A percentile compares a stretch with the other conserved stretches of the same genome.
These are phyloP conservation scores for Asobara japonica DNA, from an alignment of 1,140 invertebrate genomes.

Conservation along the genomic window DNA sequence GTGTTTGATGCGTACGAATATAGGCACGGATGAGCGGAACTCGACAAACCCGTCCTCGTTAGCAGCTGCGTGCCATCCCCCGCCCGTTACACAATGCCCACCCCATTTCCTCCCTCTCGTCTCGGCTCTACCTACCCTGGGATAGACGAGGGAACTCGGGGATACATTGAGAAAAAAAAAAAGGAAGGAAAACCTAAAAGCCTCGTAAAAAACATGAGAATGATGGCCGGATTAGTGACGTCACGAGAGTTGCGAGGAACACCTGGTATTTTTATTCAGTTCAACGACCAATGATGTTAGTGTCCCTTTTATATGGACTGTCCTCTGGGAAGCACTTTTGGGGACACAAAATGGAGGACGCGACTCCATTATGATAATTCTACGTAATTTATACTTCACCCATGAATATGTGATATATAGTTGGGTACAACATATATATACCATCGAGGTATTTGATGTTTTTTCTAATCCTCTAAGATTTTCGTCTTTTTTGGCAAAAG, in stretches of 20 bases:
- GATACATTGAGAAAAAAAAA: constrained; percentile 6
- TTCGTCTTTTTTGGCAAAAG: too few relatives aligned
- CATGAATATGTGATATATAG: too few relatives aligned
- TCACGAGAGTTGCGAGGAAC: constrained; percentile 53
- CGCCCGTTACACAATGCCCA: constrained; percentile 61
- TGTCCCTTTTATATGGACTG: constrained; percentile 19
- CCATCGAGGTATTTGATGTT: too few relatives aligned
- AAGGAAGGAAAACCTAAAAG: too few relatives aligned
- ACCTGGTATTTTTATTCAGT: constrained; percentile 57
- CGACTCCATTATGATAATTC: neutral
- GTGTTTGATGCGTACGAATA: constrained; percentile 33
- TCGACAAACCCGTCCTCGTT: constrained; percentile 61
- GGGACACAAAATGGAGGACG: constrained; percentile 34
- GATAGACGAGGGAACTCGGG: constrained; percentile 10
- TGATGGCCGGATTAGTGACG: constrained; percentile 65
- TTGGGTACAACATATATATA: too few relatives aligned
- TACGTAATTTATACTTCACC: neutral
- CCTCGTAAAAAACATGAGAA: constrained; percentile 51
- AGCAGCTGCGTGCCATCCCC: constrained; percentile 63
- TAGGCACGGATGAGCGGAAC: constrained; percentile 36
- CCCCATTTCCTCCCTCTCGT: constrained; percentile 26
- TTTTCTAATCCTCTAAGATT: too few relatives aligned
- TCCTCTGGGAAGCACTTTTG: constrained; percentile 34
- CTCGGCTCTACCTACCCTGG: neutral
- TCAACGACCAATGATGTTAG: constrained; percentile 10